Base-by-base conservation (phyloP, 1,140 invertebrate species). In the Sitophilus oryzae region DNA sequence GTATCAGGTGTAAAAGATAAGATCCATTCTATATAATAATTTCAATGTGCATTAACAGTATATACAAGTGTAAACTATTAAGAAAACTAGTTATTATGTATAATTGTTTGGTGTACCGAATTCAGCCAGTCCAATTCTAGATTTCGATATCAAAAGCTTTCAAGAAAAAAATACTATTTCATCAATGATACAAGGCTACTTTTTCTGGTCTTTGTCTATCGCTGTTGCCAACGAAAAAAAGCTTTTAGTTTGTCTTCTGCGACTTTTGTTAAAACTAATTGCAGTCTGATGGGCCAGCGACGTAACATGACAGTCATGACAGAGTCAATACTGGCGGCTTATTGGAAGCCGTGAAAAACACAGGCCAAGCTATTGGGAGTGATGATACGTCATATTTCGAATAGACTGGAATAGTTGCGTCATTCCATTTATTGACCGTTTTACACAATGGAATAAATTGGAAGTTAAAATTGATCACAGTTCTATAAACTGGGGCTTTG, bases 321-420 rank as follows among this genome's bases (percentile, higher is more conserved):
- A 45, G 11, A 53, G 42, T 41, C 25, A 38, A 53, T 43, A 46
- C 40, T 38, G 51, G 40, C 51, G 43, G 16, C 42, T 46, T 46
- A 53, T 53, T 53, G 51, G 51, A 53, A 53, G 51, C 51, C 42
- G 51, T 53, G 30, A 53, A 53, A 53, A 37, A 43, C 36, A 46
- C 42, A 21, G 42, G 43, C 37, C 14, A 47, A 44, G 35, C 35
- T 44, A 47, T 47, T 54, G 43, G 41, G 20, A 54, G 44, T 54
- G 52, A 54, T 54, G 43, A 54, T 54, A 47, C 52, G 52, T 54
- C 44, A 54, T 54, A 54, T 54, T 54, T 30, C 18, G 44, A 54
- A 54, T 54, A 43, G 52, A 30, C 25, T 11, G 5, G 25, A 30
- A 41, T 23, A 35, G 2, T 54, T 54, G 52, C 52, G 52, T 54